A percentile compares a stretch with the other conserved stretches of the same genome.
phyloP scores from a whole-genome alignment of 2,888 invertebrate species.

The Pyrgus malvae region DNA sequence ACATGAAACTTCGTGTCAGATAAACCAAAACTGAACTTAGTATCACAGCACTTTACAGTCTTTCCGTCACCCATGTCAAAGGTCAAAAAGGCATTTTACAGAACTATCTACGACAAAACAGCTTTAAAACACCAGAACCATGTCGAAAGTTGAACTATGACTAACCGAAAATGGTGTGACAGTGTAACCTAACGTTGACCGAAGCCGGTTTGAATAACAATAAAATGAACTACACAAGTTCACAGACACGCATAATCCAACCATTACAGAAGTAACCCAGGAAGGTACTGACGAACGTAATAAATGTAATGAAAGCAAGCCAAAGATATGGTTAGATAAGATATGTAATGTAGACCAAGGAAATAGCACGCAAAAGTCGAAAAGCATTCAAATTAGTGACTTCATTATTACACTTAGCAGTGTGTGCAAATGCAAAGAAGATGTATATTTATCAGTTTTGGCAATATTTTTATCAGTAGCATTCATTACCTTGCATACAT shows the following conservation, averaged over 20 bases:
- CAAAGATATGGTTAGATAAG: constrained; percentile 47
- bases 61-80: constrained; percentile 39
- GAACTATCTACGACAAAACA: too few species aligned
- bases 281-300: not conserved
- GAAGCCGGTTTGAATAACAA: constrained; percentile 35
- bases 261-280: not conserved
- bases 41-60: constrained; percentile 53
- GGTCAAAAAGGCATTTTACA: too few species aligned
- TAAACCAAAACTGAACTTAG: constrained; percentile 43
- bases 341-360: constrained; percentile 63
- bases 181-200: constrained; percentile 28
- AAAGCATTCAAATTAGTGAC: not conserved
- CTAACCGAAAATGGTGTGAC: constrained; percentile 32
- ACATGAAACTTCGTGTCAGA: constrained; percentile 52
- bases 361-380: constrained; percentile 37
- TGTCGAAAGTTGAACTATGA: constrained; percentile 38
- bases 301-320: constrained; percentile 29
- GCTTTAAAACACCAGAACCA: too few species aligned
- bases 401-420: not conserved
- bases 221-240: constrained; percentile 1
- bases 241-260: not conserved
- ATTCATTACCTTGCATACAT: too few species aligned
- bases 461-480: too few species aligned
- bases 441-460: too few species aligned
- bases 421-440: not conserved